Base-by-base conservation (phyloP, 2,888 invertebrate species). In the Drosophila cognata region DNA sequence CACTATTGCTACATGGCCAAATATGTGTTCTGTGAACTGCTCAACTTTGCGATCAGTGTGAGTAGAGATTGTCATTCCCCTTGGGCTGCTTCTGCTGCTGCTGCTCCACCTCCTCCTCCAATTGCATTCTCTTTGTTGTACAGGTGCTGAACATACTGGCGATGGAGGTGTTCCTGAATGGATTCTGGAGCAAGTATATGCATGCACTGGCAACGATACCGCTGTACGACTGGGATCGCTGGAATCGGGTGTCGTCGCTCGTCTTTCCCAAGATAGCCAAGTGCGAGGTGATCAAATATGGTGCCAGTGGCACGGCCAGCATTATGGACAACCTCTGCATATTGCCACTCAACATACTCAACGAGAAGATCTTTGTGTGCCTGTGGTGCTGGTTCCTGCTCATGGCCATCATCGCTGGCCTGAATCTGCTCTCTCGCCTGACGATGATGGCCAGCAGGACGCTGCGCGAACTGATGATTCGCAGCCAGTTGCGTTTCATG, bases 241-340 rank as follows among this genome's bases (percentile, higher is more conserved):
- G 93, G 93, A 92, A 93, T 72, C 81, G 79, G 6, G 78, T 91
- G 48, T 91, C 91, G 11, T 93, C 93, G 13, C 85, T 81, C 4
- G 89, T 93, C n/a, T 93, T 93, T 48, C 93, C 93, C 4, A 93
- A 96, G 95, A 95, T 97, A 60, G 97, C 98, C 29, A 98, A 98
- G 93, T 98, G 98, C 93, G 95, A 95, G 62, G 97, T 98, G 94
- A 95, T 96, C 93, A 97, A 97, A 91, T 98, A 96, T 93, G 98
- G 98, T 92, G 95, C 96, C 2, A 96, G 97, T 2, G 98, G 98
- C 0, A 95, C 96, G 7, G 95, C 97, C 55, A 96, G 96, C 93
- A 95, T 95, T 74, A 96, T 96, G 93, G 98, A 98, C 91, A 97
- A 85, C 13, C 94, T 97, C 0, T 97, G 97, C 85, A 94, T 97